Evolutionary conservation across 35 echinoderm and acorn worm species (phyloP).

Genomic region (Chiridota heheva): DNA sequence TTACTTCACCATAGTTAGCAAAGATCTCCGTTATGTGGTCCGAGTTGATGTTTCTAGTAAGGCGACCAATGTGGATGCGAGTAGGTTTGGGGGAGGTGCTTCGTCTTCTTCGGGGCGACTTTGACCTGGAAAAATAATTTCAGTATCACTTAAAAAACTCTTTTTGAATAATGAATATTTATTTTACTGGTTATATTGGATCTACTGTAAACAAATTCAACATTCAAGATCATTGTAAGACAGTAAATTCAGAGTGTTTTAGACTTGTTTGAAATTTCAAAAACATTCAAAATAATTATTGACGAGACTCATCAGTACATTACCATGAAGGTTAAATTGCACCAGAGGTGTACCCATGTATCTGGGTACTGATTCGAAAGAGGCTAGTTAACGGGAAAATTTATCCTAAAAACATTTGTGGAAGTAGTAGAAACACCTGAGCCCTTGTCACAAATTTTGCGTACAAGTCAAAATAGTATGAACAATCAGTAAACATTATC

Average conservation of each 20-base stretch:
- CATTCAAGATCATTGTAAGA: not conserved
- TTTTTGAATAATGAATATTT: not conserved
- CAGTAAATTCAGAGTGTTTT: too few species aligned
- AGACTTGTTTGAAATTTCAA: not conserved
- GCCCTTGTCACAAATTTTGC: too few species aligned
- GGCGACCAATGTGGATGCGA: conserved; percentile 69
- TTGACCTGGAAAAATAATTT: conserved; percentile 58
- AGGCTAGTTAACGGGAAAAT: too few species aligned
- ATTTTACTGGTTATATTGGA: not conserved
- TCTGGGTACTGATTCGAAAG: too few species aligned
- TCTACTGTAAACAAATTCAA: not conserved
- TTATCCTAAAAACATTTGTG: too few species aligned
- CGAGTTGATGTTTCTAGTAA: conserved; percentile 91
- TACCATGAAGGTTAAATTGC: too few species aligned
- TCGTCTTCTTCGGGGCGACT: conserved; percentile 77
- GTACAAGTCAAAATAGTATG: too few species aligned
- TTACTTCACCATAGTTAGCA: conserved; percentile 78
- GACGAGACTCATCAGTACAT: not conserved
- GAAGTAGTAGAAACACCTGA: too few species aligned
- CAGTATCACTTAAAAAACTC: not conserved
- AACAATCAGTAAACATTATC: too few species aligned
- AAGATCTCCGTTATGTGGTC: conserved; percentile 97
- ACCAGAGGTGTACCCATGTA: too few species aligned
- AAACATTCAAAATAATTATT: not conserved
- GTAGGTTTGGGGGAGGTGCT: conserved; percentile 81